Base-by-base conservation (phyloP, 2,888 invertebrate genomes). In the Linnaemya vulpina region DNA sequence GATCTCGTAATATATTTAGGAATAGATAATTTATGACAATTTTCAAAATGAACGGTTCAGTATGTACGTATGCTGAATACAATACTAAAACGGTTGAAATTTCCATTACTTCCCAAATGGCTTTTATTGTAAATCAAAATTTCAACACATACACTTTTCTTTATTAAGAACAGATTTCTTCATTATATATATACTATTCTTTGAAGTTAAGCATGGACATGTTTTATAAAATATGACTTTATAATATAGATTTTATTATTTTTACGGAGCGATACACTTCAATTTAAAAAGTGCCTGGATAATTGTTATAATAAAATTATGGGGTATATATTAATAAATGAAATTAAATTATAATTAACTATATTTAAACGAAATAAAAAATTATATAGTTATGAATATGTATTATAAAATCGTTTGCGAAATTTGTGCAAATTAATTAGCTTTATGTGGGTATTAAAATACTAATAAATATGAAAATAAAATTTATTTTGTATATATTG, bases 381-480 rank as follows among this genome's bases (percentile, higher is more conserved):
- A 17, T 62, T 51, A 65, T 68, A 46, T 68, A 30, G 7, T n/a
- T 35, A 43, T 80, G 43, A 20, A 20, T 55, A 35, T 55, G 67
- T 75, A 22, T 70, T 79, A 49, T 60, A 76, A 77, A 74, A 46
- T 76, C 40, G 38, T 4, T 74, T 81, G 74, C 81, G 78, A 68
- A 82, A 58, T 78, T 82, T 82, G 78, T 85, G 78, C 78, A 82
- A 77, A 40, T 4, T 53, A 11, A 49, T 60, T 15, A 74, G 55
- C 25, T 67, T 68, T 46, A 8, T 71, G 35, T 58, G 53, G 46
- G 71, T 70, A 58, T 78, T 62, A 65, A 82, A 78, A 71, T 62
- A 65, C 60, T 63, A 70, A 67, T 78, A 70, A 76, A 67, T 75
- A 83, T 38, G 71, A 75, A 82, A 70, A 75, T 70, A 53, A 82